Evolutionary conservation across 2,797 vertebrate genomes (phyloP).

Genomic region (Stomatorhinus walkeri): DNA sequence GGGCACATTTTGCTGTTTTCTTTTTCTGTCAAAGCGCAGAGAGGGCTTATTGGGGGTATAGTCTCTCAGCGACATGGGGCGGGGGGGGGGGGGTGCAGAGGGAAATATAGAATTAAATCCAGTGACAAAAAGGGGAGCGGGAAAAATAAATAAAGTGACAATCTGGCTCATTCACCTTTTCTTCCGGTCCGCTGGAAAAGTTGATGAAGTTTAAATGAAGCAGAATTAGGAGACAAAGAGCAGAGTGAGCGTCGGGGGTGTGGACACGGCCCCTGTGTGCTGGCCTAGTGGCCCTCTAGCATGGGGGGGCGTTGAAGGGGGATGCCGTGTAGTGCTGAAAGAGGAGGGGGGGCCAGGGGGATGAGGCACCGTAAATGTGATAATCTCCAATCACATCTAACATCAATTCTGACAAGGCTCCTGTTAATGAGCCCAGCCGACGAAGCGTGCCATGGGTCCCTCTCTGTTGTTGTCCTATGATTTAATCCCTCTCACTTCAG

Average conservation of each 20-base stretch:
- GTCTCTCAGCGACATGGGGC: not conserved
- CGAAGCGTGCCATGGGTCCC: constrained; percentile 51
- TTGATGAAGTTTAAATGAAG: constrained; percentile 89
- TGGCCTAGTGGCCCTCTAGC: constrained; percentile 33
- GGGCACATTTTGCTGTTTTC: constrained; percentile 30
- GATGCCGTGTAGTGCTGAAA: constrained; percentile 33
- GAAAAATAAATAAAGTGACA: constrained; percentile 40
- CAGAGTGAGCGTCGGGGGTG: constrained; percentile 50
- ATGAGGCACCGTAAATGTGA: constrained; percentile 56
- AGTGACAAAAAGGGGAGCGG: constrained; percentile 25
- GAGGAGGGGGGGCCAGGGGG: not conserved
- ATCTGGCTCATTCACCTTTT: constrained; percentile 64
- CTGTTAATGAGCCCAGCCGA: constrained; percentile 70
- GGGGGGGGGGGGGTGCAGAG: constrained; percentile 11
- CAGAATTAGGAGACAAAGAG: constrained; percentile 70
- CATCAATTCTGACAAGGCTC: constrained; percentile 60
- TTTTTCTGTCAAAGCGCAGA: not conserved
- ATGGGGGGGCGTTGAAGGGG: constrained; percentile 54
- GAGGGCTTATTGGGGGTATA: not conserved
- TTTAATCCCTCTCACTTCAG: constrained; percentile 55
- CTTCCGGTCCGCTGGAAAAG: constrained; percentile 84
- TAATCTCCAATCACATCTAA: constrained; percentile 72
- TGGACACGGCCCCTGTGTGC: not conserved
- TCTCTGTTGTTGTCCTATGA: constrained; percentile 21
- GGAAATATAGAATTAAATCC: constrained; percentile 35